These are phyloP conservation scores for Noctuana brunneofusca DNA, from an alignment of 2,888 invertebrate genomes.

Conservation along the genomic window DNA sequence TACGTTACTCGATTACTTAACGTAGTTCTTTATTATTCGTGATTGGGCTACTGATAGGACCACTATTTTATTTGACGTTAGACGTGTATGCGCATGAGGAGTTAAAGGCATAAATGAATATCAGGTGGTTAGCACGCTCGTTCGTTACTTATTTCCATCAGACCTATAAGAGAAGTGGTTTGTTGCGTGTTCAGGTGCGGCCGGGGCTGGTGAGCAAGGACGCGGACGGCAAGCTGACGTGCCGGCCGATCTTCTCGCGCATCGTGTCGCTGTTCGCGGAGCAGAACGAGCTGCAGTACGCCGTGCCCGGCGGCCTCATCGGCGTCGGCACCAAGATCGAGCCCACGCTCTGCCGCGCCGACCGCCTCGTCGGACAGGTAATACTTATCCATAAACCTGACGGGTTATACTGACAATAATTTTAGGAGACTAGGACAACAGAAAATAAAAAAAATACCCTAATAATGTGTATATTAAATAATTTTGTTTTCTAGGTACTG, in stretches of 20 bases:
- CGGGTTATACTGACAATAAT: no score
- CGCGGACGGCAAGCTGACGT: constrained; percentile 96
- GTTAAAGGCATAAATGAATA: no score
- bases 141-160: no score
- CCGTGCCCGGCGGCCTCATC: constrained; percentile 99
- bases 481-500: constrained; percentile 83
- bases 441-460: no score
- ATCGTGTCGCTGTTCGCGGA: constrained; percentile 99
- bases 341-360: constrained; percentile 98
- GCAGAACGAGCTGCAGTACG: constrained; percentile 98
- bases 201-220: constrained; percentile 99
- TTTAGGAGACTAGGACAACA: no score
- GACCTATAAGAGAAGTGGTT: background rate
- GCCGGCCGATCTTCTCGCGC: constrained; percentile 97
- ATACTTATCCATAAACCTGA: no score
- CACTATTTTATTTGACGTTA: no score
- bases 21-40: no score
- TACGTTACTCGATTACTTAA: no score
- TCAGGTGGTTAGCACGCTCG: no score
- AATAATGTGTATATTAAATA: constrained; percentile 18
- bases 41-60: no score
- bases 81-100: no score
- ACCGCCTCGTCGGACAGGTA: constrained; percentile 98
- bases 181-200: constrained; percentile 82
- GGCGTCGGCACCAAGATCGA: constrained; percentile 99